Evolutionary conservation across 2,888 invertebrate species (phyloP).

Genomic region (Oxyteleia sp.): DNA sequence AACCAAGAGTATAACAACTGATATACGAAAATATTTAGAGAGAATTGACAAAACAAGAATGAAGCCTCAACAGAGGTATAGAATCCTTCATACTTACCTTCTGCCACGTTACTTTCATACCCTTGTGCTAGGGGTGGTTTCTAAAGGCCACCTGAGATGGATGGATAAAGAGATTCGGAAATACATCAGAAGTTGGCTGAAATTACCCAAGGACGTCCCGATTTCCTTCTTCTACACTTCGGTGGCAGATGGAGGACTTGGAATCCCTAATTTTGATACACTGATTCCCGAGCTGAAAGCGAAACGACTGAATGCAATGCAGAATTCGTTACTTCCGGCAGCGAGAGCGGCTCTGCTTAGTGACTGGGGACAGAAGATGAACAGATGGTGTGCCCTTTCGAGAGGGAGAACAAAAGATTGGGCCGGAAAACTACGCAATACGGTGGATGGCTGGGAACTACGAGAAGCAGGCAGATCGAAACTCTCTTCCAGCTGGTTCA

Average conservation of each 20-base stretch:
- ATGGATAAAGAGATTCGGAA: constrained; percentile 81
- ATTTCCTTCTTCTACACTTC: constrained; percentile 81
- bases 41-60: background rate
- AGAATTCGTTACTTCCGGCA: no score
- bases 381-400: no score
- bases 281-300: constrained; percentile 20
- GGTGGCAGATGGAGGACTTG: constrained; percentile 76
- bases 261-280: constrained; percentile 72
- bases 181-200: constrained; percentile 78
- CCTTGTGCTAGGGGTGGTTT: constrained; percentile 80
- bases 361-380: no score
- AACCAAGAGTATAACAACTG: background rate
- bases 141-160: constrained; percentile 71
- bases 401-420: constrained; percentile 36
- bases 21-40: background rate
- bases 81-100: no score
- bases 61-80: background rate
- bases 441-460: constrained; percentile 75
- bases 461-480: constrained; percentile 35
- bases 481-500: constrained; percentile 66
- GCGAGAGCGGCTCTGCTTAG: no score
- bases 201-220: constrained; percentile 80
- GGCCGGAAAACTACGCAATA: constrained; percentile 52
- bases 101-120: constrained; percentile 22
- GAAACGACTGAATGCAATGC: no score